A percentile compares a stretch with the other conserved stretches of the same genome.
These are phyloP conservation scores for Protodeltote pygarga DNA, from an alignment of 2,888 invertebrate species.

Conservation along the genomic window DNA sequence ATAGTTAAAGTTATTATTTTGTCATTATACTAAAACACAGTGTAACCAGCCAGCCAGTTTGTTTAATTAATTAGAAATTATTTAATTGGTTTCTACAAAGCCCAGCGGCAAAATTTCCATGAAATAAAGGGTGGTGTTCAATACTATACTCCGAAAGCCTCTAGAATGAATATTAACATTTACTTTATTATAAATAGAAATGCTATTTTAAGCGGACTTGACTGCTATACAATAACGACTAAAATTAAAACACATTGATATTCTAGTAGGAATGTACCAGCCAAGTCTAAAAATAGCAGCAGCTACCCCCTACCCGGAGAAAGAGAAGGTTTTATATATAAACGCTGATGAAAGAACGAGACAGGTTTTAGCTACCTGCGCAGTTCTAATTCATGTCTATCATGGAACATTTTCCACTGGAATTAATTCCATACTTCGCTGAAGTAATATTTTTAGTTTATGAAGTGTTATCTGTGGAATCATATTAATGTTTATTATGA, in stretches of 20 bases:
- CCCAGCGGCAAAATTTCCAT: conserved; percentile 7
- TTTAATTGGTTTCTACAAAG: conserved; percentile 14
- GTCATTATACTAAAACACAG: no score
- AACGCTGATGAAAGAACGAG: conserved; percentile 13
- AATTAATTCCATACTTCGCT: conserved; percentile 22
- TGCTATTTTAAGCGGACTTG: conserved; percentile 23
- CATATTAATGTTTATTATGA: no score
- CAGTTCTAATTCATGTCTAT: conserved; percentile 23
- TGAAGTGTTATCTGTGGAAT: no score
- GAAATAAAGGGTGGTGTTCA: background rate
- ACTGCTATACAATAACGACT: conserved; percentile 19
- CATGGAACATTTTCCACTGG: conserved; percentile 10
- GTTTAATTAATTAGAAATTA: conserved; percentile 10
- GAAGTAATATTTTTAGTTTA: conserved; percentile 2
- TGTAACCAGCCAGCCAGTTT: conserved; percentile 1
- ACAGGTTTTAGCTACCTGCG: conserved; percentile 24
- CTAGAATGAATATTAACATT: no score
- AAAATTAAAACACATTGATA: conserved; percentile 37
- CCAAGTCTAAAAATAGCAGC: conserved; percentile 64
- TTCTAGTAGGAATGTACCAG: conserved; percentile 42
- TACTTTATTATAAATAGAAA: conserved; percentile 1
- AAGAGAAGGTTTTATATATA: conserved; percentile 39
- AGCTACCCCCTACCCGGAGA: conserved; percentile 58
- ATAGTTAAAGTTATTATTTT: no score
- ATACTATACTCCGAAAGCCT: no score